These are phyloP conservation scores for Lontra canadensis DNA, from an alignment of 2,113 vertebrate species.

Conservation along the genomic window DNA sequence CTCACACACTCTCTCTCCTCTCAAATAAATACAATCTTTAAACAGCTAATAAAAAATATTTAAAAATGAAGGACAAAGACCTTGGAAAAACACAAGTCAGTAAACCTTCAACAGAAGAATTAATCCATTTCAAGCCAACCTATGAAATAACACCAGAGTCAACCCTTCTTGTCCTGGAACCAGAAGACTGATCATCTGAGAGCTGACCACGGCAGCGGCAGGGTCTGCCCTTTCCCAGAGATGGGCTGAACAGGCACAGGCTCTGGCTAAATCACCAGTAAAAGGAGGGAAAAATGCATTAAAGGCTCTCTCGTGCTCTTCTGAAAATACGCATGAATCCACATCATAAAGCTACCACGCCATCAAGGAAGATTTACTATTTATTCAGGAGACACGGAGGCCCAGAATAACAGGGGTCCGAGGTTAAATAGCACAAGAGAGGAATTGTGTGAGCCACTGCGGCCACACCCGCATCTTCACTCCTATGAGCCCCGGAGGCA, in stretches of 20 bases:
- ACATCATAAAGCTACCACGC: slow-evolving; percentile 55
- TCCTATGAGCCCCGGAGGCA: not conserved
- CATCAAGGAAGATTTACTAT: slow-evolving; percentile 65
- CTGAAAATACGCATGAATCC: slow-evolving; percentile 49
- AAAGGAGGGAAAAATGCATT: slow-evolving; percentile 32
- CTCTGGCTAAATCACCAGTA: not conserved
- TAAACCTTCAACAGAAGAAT: slow-evolving; percentile 29
- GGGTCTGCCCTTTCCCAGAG: not conserved
- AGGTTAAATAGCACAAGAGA: slow-evolving; percentile 46
- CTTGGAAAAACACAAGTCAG: not conserved
- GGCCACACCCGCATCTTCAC: not conserved
- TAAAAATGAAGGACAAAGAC: not conserved
- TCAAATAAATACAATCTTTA: not conserved
- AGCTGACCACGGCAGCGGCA: not conserved
- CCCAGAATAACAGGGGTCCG: not conserved
- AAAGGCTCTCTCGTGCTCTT: slow-evolving; percentile 28
- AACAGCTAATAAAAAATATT: not conserved
- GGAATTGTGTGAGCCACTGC: not conserved
- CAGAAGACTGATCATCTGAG: not conserved
- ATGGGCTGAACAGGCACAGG: not conserved
- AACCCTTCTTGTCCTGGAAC: not conserved
- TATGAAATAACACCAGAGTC: not conserved
- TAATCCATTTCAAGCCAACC: slow-evolving; percentile 36
- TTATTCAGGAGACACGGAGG: slow-evolving; percentile 38
- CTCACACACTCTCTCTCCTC: not conserved